Percentiles rank a stretch among this genome's conserved stretches.
Conservation (phyloP, 2,797 vertebrate genomes). For the Tenualosa thibaudeaui region DNA sequence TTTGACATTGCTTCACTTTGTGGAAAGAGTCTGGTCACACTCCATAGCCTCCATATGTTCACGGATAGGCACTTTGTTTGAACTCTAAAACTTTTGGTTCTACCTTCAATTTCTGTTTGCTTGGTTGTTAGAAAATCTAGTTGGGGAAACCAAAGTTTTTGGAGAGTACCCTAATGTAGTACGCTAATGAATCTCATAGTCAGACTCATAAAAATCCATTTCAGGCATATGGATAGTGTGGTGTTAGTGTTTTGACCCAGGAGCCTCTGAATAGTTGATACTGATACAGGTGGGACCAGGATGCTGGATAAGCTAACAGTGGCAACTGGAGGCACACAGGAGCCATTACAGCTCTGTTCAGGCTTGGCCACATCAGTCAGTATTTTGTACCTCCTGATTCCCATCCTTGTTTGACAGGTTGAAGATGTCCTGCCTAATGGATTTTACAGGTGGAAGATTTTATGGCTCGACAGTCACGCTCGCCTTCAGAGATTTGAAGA, state of each 20-base stretch:
- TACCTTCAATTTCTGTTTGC: too few species aligned
- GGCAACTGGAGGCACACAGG: neutral
- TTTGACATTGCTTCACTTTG: too few species aligned
- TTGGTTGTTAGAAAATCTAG: too few species aligned
- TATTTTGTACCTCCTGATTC: constrained; percentile 16
- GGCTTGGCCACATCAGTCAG: neutral
- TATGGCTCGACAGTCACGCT: constrained; percentile 22
- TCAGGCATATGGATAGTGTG: neutral
- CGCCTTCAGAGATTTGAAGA: constrained; percentile 21
- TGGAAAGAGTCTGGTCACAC: too few species aligned
- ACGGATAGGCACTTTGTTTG: too few species aligned
- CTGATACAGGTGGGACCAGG: neutral
- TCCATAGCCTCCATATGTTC: too few species aligned
- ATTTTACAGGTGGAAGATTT: constrained; percentile 24
- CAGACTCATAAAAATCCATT: neutral
- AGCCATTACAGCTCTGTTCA: neutral
- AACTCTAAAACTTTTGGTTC: too few species aligned
- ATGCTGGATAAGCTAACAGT: neutral
- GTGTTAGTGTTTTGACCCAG: neutral
- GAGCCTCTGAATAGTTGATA: neutral
- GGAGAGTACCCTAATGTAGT: too few species aligned
- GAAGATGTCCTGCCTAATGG: constrained; percentile 14
- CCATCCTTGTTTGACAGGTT: constrained; percentile 15
- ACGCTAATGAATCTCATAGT: neutral
- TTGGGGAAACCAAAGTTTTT: too few species aligned